These are phyloP conservation scores for Drosophila ercepeae DNA, from an alignment of 1,140 invertebrate species.

Conservation along the genomic window DNA sequence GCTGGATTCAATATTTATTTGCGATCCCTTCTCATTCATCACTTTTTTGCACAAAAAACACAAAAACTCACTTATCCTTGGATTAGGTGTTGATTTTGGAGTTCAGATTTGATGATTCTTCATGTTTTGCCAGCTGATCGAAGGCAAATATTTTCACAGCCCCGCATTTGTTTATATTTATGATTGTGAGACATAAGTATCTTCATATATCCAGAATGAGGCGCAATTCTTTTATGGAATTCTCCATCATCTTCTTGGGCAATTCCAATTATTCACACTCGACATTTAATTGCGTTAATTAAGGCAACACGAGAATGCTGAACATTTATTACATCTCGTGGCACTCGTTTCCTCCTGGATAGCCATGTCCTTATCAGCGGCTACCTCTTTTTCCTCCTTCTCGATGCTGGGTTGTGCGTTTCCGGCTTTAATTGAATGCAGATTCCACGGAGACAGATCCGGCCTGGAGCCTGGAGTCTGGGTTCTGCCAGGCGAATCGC, in stretches of 20 bases:
- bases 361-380: conserved; percentile 42
- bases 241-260: conserved; percentile 21
- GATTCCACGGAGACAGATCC: conserved; percentile 17
- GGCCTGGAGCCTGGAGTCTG: not conserved
- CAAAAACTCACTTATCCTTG: not conserved
- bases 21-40: not conserved
- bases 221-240: conserved; percentile 33
- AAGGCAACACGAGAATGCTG: conserved; percentile 53
- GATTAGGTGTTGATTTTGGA: not conserved
- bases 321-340: conserved; percentile 47
- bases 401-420: conserved; percentile 15
- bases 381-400: conserved; percentile 7
- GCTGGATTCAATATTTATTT: no score
- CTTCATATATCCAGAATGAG: not conserved
- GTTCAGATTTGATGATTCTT: conserved; percentile 5
- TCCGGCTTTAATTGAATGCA: conserved; percentile 57
- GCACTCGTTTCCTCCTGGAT: conserved; percentile 4
- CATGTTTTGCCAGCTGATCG: conserved; percentile 17
- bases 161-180: conserved; percentile 8
- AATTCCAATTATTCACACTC: conserved; percentile 53
- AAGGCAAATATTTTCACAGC: not conserved
- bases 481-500: no score
- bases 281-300: conserved; percentile 56
- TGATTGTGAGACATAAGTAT: conserved; percentile 2
- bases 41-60: not conserved